Evolutionary conservation across 2,888 invertebrate species (phyloP), one percentile per base, ranked within the genome.

Genomic region (Boloria euphrosyne): DNA sequence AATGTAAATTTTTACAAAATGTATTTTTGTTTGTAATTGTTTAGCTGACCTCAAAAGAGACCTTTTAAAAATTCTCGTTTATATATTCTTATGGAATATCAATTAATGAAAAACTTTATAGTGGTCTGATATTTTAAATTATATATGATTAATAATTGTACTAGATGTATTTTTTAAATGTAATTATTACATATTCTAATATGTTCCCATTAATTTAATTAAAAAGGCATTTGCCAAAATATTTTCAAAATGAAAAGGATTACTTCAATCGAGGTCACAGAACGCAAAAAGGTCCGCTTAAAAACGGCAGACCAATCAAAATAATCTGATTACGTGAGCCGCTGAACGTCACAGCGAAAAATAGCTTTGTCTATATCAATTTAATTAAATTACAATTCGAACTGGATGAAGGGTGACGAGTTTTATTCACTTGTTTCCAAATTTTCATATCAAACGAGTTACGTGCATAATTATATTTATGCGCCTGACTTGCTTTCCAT

Each of bases 311-410:
- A 71, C 76, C 79, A 83, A 82, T 84, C 79, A 80, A 79, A 77
- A 80, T 87, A 87, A 89, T 86, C 84, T 78, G 80, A 86, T 89
- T 82, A 83, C 73, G 69, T 64, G 73, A 68, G 73, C 78, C 73
- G 74, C 67, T 76, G 78, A 70, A 71, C 76, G 82, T 81, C 80
- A 79, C 79, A 76, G 80, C 77, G 79, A 79, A 81, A 83, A 84
- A 83, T 82, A 79, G 79, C 82, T 85, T 84, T 85, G 84, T 83
- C 77, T 79, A 79, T 76, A 78, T 76, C 84, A 80, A 86, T 86
- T 83, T 80, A 84, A 87, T 89, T 84, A 74, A 85, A 84, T 82
- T 80, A 81, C 77, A 75, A 84, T 80, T 76, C 80, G 77, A 83
- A 83, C 84, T 79, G 80, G 75, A 79, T 71, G 75, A 75, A 72